Base-by-base conservation (phyloP, 2,888 invertebrate species). In the Zootermopsis nevadensis region DNA sequence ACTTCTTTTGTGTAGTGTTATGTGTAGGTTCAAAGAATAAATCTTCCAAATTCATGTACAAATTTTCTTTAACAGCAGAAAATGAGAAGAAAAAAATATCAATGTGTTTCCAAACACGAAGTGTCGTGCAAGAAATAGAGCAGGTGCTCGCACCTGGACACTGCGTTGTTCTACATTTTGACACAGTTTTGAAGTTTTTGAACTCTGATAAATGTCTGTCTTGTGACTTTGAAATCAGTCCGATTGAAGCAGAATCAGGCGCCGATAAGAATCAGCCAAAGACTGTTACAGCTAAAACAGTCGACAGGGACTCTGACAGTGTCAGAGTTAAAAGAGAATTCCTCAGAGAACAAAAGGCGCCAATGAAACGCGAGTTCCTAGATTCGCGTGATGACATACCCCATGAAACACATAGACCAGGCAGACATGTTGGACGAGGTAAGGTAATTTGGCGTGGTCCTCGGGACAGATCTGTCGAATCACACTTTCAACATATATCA, bases 151-250 rank as follows among this genome's bases (percentile, higher is more conserved):
- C 24, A n/a, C 74, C 74, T n/a, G 74, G 74, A 10, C 24, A 74
- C 4, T 74, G 42, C 15, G 74, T 74, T 0, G 38, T 74, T n/a
- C 38, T 74, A 2, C 74, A 74, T 38, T 74, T 38, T 74, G 38
- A 74, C 4, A 74, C 74, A 38, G 74, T 74, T 74, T 6, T 38
- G 31, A n/a, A 74, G 24, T 74, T 74, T 27, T 10, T 74, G 24
- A 38, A 74, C n/a, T 24, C 38, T 22, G 24, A 74, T 12, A 74
- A 74, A 27, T 10, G 0, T 7, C 33, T 74, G 19, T 4, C 24
- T n/a, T 74, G 74, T 38, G 38, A 42, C n/a, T 74, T 74, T 38
- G 74, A 38, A 42, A 38, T 74, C 27, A 60, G 27, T 7, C 27
- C 60, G 0, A n/a, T 60, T 27, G 27, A 60, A 27, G 15, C 60